Evolutionary conservation across 2,797 vertebrate species (phyloP).

Genomic region (Rhinoraja longicauda): DNA sequence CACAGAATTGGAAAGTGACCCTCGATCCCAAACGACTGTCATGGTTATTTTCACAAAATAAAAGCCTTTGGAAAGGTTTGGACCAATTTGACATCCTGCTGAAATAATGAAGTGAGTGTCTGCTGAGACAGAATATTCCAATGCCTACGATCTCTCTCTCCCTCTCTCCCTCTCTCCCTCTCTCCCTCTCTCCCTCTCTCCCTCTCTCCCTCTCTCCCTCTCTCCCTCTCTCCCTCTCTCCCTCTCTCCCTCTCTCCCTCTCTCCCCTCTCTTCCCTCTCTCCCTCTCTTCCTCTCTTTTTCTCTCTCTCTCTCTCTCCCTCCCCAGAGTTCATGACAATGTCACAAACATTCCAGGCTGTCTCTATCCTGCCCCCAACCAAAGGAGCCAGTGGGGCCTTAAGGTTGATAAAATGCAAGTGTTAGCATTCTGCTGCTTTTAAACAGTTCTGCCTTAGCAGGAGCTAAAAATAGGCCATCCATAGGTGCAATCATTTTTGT

Average conservation of each 20-base stretch:
- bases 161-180: too few species aligned
- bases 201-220: too few species aligned
- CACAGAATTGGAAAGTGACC: too few species aligned
- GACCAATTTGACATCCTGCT: neutral
- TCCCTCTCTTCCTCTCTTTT: too few species aligned
- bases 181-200: too few species aligned
- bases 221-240: too few species aligned
- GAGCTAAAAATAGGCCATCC: constrained; percentile 23
- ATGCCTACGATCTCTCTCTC: neutral
- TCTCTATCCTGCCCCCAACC: neutral
- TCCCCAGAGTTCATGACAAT: neutral
- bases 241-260: too few species aligned
- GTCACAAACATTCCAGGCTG: neutral
- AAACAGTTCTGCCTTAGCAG: neutral
- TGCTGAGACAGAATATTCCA: neutral
- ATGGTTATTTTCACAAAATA: neutral
- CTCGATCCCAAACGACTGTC: too few species aligned
- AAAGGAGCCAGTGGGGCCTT: neutral
- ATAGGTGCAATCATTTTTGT: constrained; percentile 13
- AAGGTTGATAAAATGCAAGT: neutral
- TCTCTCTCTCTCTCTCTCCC: too few species aligned
- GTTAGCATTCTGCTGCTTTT: neutral
- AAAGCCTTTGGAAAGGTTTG: too few species aligned
- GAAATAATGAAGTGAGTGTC: neutral
- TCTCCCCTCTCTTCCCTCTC: too few species aligned